Percentiles rank a stretch among this genome's conserved stretches.
Conservation (phyloP, 2,797 vertebrate genomes). For the Enteromius radiatus region DNA sequence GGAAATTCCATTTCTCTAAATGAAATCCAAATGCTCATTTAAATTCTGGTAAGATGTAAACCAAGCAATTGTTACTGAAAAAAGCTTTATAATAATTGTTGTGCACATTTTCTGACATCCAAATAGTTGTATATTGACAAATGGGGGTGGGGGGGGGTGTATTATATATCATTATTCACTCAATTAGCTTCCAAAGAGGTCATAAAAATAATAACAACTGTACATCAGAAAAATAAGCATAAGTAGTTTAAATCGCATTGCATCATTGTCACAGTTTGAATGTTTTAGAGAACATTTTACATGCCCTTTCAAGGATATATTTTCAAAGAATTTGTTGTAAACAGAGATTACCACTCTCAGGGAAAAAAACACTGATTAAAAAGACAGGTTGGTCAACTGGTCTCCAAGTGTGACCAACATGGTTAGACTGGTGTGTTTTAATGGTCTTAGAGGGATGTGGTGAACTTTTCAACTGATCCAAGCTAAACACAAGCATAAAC, state of each 20-base stretch:
- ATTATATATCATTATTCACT: neutral
- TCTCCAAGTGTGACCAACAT: neutral
- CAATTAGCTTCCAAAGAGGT: neutral
- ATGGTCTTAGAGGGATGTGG: neutral
- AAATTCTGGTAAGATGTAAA: neutral
- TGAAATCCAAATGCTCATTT: constrained; percentile 5
- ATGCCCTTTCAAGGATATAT: neutral
- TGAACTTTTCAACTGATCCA: neutral
- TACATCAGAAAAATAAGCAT: constrained; percentile 7
- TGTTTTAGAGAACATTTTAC: neutral
- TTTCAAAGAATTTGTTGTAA: neutral
- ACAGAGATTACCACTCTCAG: neutral
- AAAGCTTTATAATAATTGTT: neutral
- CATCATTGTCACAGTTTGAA: neutral
- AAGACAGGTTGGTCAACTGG: neutral
- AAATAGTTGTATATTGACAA: neutral
- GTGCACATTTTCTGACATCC: neutral
- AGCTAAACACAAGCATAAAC: constrained; percentile 1
- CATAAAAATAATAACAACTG: neutral
- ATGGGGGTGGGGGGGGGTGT: no score
- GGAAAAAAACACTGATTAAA: neutral
- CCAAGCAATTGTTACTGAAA: neutral
- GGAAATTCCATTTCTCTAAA: neutral
- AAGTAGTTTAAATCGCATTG: neutral
- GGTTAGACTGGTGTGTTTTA: neutral